A percentile compares a stretch with the other conserved stretches of the same genome.
phyloP scores from a whole-genome alignment of 2,797 vertebrate species.

The Diceros bicornis region DNA sequence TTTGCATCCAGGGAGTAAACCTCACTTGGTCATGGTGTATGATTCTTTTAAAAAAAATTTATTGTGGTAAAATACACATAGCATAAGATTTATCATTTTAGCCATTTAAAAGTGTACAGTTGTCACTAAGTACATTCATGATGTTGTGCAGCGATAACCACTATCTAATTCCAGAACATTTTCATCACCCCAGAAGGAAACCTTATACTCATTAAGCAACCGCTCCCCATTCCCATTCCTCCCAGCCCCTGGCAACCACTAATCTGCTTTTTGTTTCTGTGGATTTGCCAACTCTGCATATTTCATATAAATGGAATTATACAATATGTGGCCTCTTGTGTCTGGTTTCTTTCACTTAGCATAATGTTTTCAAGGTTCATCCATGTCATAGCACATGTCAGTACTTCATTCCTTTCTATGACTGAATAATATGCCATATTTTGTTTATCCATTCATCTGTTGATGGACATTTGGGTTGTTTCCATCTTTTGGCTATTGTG shows the following conservation, averaged over 20 bases:
- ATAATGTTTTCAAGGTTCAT: slow-evolving; percentile 69
- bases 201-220: slow-evolving; percentile 53
- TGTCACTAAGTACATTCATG: slow-evolving; percentile 25
- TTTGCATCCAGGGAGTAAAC: slow-evolving; percentile 55
- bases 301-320: slow-evolving; percentile 71
- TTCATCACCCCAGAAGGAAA: slow-evolving; percentile 54
- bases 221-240: slow-evolving; percentile 3
- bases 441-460: slow-evolving; percentile 74
- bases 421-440: slow-evolving; percentile 59
- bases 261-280: slow-evolving; percentile 75
- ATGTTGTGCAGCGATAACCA: slow-evolving; percentile 46
- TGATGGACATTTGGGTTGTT: slow-evolving; percentile 76
- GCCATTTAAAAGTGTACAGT: slow-evolving; percentile 44
- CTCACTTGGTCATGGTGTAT: slow-evolving; percentile 11
- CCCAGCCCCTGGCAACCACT: slow-evolving; percentile 45
- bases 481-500: slow-evolving; percentile 62
- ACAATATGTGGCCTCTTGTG: slow-evolving; percentile 61
- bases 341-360: slow-evolving; percentile 77
- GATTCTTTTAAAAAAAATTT: neutral
- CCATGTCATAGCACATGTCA: slow-evolving; percentile 66
- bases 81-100: slow-evolving; percentile 28
- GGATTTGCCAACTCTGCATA: slow-evolving; percentile 69
- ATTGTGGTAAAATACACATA: slow-evolving; percentile 37
- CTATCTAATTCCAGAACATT: slow-evolving; percentile 68
- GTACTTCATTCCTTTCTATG: slow-evolving; percentile 67